These are phyloP conservation scores for Habroteleia sp. DNA, from an alignment of 2,888 invertebrate species.

Conservation along the genomic window DNA sequence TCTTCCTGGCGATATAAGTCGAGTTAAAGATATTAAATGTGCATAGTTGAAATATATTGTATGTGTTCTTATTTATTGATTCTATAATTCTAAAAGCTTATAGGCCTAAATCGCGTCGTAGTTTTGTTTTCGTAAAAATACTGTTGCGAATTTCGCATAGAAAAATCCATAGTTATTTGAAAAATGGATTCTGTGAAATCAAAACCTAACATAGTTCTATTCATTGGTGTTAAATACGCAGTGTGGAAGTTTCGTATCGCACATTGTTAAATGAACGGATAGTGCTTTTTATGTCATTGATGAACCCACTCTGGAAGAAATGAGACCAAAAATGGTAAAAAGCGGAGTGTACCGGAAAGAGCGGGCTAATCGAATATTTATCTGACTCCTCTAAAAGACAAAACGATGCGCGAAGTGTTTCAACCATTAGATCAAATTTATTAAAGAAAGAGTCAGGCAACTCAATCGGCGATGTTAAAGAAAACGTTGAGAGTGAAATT, in stretches of 20 bases:
- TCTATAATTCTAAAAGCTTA: constrained; percentile 7
- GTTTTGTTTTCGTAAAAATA: background rate
- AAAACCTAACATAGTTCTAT: background rate
- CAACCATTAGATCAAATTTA: background rate
- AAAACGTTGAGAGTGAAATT: background rate
- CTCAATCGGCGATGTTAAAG: background rate
- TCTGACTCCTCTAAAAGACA: background rate
- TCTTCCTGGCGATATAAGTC: no score
- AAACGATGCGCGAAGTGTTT: background rate
- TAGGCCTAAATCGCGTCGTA: background rate
- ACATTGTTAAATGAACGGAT: background rate
- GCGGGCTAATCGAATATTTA: constrained; percentile 1
- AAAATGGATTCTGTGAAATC: background rate
- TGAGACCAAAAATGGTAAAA: background rate
- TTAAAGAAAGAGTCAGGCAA: background rate
- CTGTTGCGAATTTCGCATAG: no score
- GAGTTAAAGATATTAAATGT: no score
- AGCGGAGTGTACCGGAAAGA: background rate
- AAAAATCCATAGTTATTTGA: no score
- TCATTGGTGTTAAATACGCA: background rate
- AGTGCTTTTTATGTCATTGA: background rate
- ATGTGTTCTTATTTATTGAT: no score
- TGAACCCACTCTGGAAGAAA: background rate
- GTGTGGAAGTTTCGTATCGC: constrained; percentile 1
- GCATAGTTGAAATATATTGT: no score